Base-by-base conservation (phyloP, 2,888 invertebrate genomes). In the Pecten maximus region DNA sequence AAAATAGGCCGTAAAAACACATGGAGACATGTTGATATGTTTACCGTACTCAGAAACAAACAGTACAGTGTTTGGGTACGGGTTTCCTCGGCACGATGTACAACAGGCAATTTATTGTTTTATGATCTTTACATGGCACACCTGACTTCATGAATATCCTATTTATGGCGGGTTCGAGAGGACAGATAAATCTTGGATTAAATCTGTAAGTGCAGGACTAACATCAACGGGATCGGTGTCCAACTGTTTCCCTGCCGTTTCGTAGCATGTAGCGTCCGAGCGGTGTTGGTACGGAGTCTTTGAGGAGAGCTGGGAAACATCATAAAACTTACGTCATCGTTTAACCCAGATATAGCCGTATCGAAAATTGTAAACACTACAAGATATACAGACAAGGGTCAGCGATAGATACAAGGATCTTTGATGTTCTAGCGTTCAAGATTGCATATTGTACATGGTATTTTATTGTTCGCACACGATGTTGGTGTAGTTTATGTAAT, bases 141-240 rank as follows among this genome's bases (percentile, higher is more conserved):
- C 91, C 89, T 87, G 60, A 92, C 50, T 89, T 89, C 89, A 87
- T 89, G 88, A 89, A 91, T 88, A 87, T 60, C 89, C 89, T 19
- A 39, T 92, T 92, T 92, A 92, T 91, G 50, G 89, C 48, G 90
- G 54, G 90, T 92, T 88, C 39, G 89, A 90, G 87, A 39, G 86
- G 88, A 3, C 39, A 89, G 91, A 92, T 92, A 92, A 92, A 88
- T 39, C 87, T 88, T 39, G 90, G 88, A 91, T 88, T 74, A 40
- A 89, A n/a, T 40, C 40, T 35, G 50, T 28, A 88, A 91, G 91
- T 90, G 91, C 50, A 87, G 44, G 40, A 74, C 88, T 88, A 91
- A 91, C 88, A 91, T 87, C 40, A 88, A n/a, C 28, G 19, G 40
- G 44, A 16, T 28, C 74, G 88, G 88, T 40, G 74, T 35, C 87